These are phyloP conservation scores for Endomychus coccineus DNA, from an alignment of 2,888 invertebrate species.

Conservation along the genomic window DNA sequence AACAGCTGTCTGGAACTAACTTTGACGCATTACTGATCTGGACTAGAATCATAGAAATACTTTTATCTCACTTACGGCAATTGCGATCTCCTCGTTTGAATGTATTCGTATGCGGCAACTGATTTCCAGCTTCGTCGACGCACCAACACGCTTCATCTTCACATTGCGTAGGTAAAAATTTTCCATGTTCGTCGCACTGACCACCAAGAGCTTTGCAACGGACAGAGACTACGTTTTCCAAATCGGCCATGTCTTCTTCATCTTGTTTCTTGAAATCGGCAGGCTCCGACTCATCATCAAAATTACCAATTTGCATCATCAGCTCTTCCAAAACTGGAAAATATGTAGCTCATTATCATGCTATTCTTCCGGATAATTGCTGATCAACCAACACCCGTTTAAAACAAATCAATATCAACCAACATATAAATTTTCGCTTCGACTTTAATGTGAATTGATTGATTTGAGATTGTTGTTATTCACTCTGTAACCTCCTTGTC, in stretches of 20 bases:
- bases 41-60: too few relatives aligned
- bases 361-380: too few relatives aligned
- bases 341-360: too few relatives aligned
- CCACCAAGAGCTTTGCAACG: slow-evolving; percentile 46
- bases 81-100: slow-evolving; percentile 52
- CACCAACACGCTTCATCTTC: slow-evolving; percentile 72
- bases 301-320: slow-evolving; percentile 56
- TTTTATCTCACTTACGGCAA: slow-evolving; percentile 50
- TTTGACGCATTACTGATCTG: too few relatives aligned
- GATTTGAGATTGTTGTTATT: too few relatives aligned
- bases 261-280: slow-evolving; percentile 30
- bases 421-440: too few relatives aligned
- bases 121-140: slow-evolving; percentile 76
- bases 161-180: slow-evolving; percentile 71
- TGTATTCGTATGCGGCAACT: slow-evolving; percentile 53
- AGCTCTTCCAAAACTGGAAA: slow-evolving; percentile 59
- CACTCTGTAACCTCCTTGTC: too few relatives aligned
- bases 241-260: slow-evolving; percentile 21
- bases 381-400: too few relatives aligned
- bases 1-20: too few relatives aligned
- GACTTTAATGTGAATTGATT: too few relatives aligned
- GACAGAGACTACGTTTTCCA: slow-evolving; percentile 33
- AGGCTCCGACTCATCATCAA: slow-evolving; percentile 48
- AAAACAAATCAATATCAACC: too few relatives aligned
- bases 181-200: slow-evolving; percentile 61